Evolutionary conservation across 92 coral and sea anemone genomes (phyloP), one percentile per base, ranked within the genome.

Genomic region (Siderastrea siderea): DNA sequence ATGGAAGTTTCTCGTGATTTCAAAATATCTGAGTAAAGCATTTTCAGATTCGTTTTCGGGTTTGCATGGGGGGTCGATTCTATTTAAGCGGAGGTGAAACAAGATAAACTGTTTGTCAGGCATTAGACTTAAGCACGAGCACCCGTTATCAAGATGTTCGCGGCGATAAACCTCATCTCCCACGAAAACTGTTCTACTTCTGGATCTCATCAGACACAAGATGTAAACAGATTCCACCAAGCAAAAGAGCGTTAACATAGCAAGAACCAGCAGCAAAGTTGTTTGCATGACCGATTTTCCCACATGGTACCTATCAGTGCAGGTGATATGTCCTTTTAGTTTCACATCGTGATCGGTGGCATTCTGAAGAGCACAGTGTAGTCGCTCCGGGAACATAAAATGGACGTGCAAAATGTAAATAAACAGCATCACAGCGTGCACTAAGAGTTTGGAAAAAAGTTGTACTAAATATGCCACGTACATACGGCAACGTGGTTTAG

Each of bases 281-380:
- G 86, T 82, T 59, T 68, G 77, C 47, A 82, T 6, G 51, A n/a
- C 68, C 8, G 86, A 82, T 59, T 82, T 82, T 71, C 13, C 78
- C 68, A 52, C 65, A 1, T 78, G 86, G 55, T 38, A 67, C 54
- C 13, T 71, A 9, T 82, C 86, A 48, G 58, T 19, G 13, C 84
- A 79, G 8, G 16, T 64, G 19, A 64, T 51, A 49, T 12, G 19
- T 53, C 46, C 63, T 58, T 60, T 57, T 3, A 14, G 49, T 10
- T 77, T 17, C 79, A 19, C 1, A 46, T 50, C n/a, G n/a, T 51
- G 50, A 15, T 46, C 68, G 38, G 11, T 14, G 4, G 3, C 10
- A 2, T 26, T 49, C 61, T 10, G 55, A 79, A 64, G 73, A 65
- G 2, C 70, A 64, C 84, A 79, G n/a, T 79, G 17, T 5, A 79